These are phyloP conservation scores for Ophonus ardosiacus DNA, from an alignment of 2,888 invertebrate species.

Conservation along the genomic window DNA sequence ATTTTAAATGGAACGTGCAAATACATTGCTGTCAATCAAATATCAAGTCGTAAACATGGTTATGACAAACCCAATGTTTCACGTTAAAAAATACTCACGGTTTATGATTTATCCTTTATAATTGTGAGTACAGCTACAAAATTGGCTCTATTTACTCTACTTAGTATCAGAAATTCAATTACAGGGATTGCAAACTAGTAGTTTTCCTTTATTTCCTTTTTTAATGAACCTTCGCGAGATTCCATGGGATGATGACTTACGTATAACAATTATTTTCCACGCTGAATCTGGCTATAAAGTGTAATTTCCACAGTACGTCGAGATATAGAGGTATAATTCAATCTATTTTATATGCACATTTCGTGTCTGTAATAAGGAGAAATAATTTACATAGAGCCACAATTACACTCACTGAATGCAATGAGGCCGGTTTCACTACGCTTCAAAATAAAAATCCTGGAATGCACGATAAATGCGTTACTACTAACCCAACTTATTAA, in stretches of 20 bases:
- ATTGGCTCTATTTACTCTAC: neutral
- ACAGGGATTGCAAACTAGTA: neutral
- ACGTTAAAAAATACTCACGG: no score
- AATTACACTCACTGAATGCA: conserved; percentile 36
- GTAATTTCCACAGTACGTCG: neutral
- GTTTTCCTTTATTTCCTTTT: neutral
- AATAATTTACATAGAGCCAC: conserved; percentile 35
- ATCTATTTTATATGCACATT: conserved; percentile 22
- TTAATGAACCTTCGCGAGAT: neutral
- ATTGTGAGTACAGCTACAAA: no score
- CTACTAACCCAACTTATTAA: neutral
- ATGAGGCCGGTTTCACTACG: conserved; percentile 32
- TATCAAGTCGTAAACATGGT: no score
- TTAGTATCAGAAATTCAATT: neutral
- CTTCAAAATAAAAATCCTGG: conserved; percentile 12
- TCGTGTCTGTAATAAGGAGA: conserved; percentile 17
- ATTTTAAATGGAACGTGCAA: no score
- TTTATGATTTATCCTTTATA: no score
- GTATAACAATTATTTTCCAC: neutral
- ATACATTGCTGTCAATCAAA: no score
- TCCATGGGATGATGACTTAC: neutral
- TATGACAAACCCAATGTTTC: no score
- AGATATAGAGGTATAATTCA: neutral
- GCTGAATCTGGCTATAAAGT: neutral
- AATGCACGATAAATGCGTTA: neutral